Evolutionary conservation across 2,888 invertebrate genomes (phyloP).

Genomic region (Megalurothrips usitatus): DNA sequence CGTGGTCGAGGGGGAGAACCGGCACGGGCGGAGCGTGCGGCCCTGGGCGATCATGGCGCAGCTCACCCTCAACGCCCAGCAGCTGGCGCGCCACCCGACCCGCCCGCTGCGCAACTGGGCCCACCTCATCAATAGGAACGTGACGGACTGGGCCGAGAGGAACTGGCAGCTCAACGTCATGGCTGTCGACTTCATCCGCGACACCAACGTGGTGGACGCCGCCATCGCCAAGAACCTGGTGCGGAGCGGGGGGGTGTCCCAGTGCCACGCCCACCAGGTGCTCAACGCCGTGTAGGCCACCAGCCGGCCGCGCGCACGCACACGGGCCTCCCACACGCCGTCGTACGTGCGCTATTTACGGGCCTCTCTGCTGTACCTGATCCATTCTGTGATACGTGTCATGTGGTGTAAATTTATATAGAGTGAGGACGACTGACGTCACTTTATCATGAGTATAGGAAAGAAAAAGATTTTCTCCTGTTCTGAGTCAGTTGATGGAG

Average conservation of each 20-base stretch:
- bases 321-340: too few species aligned
- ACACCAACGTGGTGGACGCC: constrained; percentile 39
- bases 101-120: constrained; percentile 59
- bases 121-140: constrained; percentile 62
- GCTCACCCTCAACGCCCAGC: constrained; percentile 61
- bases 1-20: constrained; percentile 37
- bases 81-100: constrained; percentile 46
- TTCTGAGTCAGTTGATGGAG: too few species aligned
- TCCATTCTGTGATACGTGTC: too few species aligned
- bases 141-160: constrained; percentile 62
- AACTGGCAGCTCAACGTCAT: constrained; percentile 57
- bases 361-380: too few species aligned
- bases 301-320: too few species aligned
- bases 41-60: constrained; percentile 68
- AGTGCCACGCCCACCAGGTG: not conserved
- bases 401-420: too few species aligned
- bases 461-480: not conserved
- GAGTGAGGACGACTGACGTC: too few species aligned
- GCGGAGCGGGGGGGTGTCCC: not conserved
- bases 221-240: constrained; percentile 40
- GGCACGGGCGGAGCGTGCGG: constrained; percentile 34
- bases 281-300: not conserved
- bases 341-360: too few species aligned
- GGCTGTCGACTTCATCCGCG: constrained; percentile 41
- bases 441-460: not conserved